Percentiles rank a stretch among this genome's conserved stretches.
phyloP scores from a whole-genome alignment of 1,140 invertebrate genomes.

The Plectrocnemia conspersa region DNA sequence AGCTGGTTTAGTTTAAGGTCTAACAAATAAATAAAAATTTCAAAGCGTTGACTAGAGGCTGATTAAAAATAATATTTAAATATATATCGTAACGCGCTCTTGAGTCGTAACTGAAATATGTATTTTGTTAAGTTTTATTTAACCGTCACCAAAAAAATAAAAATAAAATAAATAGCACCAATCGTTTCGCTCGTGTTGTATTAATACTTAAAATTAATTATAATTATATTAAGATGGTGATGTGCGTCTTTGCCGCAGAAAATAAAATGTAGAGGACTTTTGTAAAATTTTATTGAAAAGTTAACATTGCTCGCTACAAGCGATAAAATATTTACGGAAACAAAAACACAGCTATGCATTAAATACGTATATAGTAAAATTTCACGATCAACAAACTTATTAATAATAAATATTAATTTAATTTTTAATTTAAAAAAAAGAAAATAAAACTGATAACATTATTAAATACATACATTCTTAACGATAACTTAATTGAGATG shows the following conservation, averaged over 20 bases:
- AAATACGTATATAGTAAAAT: not conserved
- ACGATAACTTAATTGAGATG: too few species aligned
- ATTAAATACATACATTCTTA: too few species aligned
- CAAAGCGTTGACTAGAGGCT: constrained; percentile 29
- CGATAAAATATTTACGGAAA: not conserved
- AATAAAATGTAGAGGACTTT: too few species aligned
- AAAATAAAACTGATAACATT: too few species aligned
- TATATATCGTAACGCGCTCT: not conserved
- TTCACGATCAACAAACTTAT: not conserved
- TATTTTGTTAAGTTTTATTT: not conserved
- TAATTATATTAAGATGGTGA: constrained; percentile 22
- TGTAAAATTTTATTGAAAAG: constrained; percentile 4
- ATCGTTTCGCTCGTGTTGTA: constrained; percentile 23
- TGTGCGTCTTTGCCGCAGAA: too few species aligned
- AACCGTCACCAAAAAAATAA: constrained; percentile 30
- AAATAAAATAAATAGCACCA: too few species aligned
- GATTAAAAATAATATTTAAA: constrained; percentile 10
- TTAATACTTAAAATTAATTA: constrained; percentile 19
- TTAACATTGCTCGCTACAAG: not conserved
- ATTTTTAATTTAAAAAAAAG: constrained; percentile 10
- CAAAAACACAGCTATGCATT: not conserved
- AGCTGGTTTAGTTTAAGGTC: not conserved
- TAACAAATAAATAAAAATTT: constrained; percentile 21
- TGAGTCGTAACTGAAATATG: not conserved
- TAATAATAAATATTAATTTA: not conserved